These are phyloP conservation scores for Spizaetus ornatus DNA, from an alignment of 2,113 vertebrate genomes.

Conservation along the genomic window DNA sequence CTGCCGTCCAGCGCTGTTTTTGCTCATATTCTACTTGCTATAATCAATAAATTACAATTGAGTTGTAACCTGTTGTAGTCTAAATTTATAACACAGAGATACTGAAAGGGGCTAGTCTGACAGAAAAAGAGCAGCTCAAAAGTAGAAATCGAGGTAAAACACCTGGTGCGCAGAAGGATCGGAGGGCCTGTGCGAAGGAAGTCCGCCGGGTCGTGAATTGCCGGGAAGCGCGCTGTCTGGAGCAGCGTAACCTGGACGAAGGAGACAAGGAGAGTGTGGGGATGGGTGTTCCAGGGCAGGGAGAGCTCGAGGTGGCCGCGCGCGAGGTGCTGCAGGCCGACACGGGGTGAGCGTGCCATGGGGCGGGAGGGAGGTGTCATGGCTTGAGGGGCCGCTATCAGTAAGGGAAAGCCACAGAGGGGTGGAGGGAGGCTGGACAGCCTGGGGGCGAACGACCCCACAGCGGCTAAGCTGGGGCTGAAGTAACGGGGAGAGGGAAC, in stretches of 20 bases:
- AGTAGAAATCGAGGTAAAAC: background rate
- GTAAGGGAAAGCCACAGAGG: too few relatives aligned
- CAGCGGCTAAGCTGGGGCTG: background rate
- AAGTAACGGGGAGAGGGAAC: rapidly evolving
- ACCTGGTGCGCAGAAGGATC: background rate
- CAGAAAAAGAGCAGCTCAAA: background rate
- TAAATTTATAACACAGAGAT: too few relatives aligned
- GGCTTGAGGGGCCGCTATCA: too few relatives aligned
- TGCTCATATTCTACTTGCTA: too few relatives aligned
- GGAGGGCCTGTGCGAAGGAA: background rate
- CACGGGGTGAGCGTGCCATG: rapidly evolving
- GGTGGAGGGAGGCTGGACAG: background rate
- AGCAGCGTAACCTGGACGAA: rapidly evolving
- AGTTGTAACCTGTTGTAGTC: too few relatives aligned
- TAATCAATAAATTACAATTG: too few relatives aligned
- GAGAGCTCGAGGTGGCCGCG: background rate
- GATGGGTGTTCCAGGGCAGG: too few relatives aligned
- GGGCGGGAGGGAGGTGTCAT: background rate
- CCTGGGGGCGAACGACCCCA: too few relatives aligned
- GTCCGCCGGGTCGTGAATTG: rapidly evolving
- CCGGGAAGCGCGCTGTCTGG: rapidly evolving
- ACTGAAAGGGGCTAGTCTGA: background rate
- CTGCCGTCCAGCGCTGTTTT: too few relatives aligned
- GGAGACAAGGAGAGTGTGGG: too few relatives aligned
- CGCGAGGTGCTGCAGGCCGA: background rate